These are phyloP conservation scores for Corynorhinus townsendii DNA, from an alignment of 2,113 vertebrate species.

Conservation along the genomic window DNA sequence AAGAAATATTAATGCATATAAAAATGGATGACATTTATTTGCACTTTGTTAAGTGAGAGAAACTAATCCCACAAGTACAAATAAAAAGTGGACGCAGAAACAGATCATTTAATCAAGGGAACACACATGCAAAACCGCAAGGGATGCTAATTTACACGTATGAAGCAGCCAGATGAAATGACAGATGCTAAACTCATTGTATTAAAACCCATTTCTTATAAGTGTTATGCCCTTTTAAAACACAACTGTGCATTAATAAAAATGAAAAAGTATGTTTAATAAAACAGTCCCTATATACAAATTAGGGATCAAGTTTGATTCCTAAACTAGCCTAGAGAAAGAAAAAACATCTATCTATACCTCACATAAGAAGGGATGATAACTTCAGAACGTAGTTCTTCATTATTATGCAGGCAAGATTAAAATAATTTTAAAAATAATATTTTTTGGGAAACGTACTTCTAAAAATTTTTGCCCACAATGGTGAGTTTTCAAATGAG, in stretches of 20 bases:
- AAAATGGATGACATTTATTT: background rate
- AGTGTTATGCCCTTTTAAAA: background rate
- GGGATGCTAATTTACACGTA: background rate
- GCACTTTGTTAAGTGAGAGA: background rate
- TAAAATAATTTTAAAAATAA: background rate
- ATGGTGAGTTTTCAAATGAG: background rate
- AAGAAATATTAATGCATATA: background rate
- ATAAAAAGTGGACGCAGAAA: background rate
- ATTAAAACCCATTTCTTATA: background rate
- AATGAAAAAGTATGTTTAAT: background rate
- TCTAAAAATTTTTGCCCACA: background rate
- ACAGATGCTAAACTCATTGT: background rate
- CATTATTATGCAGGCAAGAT: background rate
- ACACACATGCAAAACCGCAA: background rate
- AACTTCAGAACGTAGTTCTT: background rate
- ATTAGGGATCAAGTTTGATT: background rate
- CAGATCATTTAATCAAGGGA: background rate
- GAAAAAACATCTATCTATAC: background rate
- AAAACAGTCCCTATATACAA: background rate
- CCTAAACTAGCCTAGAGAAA: background rate
- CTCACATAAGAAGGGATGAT: background rate
- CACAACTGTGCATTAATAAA: background rate
- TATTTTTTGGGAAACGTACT: background rate
- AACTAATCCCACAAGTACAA: background rate
- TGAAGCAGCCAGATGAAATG: background rate